These are phyloP conservation scores for Diaperis boleti DNA, from an alignment of 2,888 invertebrate species.

Conservation along the genomic window DNA sequence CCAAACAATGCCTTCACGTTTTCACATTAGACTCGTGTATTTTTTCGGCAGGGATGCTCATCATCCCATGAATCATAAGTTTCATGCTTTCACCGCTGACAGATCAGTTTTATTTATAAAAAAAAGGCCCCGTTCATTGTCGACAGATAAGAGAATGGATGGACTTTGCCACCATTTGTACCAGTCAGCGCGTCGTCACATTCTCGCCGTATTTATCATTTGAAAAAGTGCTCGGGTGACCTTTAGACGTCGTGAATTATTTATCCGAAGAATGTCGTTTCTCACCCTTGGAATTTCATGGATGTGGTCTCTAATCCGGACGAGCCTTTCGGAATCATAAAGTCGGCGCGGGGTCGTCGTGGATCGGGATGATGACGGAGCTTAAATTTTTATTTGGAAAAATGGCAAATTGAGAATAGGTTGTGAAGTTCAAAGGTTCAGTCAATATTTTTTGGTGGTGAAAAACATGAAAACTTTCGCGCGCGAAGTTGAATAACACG, in stretches of 20 bases:
- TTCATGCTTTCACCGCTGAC: conserved; percentile 33
- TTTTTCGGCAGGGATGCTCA: conserved; percentile 4
- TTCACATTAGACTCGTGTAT: conserved; percentile 17
- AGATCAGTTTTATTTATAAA: conserved; percentile 41
- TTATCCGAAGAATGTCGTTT: conserved; percentile 14
- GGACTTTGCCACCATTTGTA: conserved; percentile 41
- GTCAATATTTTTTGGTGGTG: too few species aligned
- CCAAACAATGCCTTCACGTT: conserved; percentile 36
- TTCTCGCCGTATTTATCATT: conserved; percentile 38
- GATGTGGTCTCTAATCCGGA: conserved; percentile 30
- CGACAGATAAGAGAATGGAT: conserved; percentile 44
- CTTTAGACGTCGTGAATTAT: conserved; percentile 16
- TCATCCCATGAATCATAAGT: conserved; percentile 33
- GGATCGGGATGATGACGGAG: conserved; percentile 9
- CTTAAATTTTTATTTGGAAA: too few species aligned
- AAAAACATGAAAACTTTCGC: too few species aligned
- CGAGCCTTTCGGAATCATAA: conserved; percentile 25
- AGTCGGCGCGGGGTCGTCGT: conserved; percentile 1
- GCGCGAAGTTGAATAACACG: too few species aligned
- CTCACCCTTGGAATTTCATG: conserved; percentile 27
- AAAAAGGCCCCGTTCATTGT: conserved; percentile 37
- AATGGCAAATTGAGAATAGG: too few species aligned
- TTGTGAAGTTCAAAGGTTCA: too few species aligned
- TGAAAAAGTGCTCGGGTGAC: conserved; percentile 12
- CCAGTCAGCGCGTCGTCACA: conserved; percentile 28